A percentile compares a stretch with the other conserved stretches of the same genome.
phyloP scores from a whole-genome alignment of 2,797 vertebrate genomes.

The Nothura maculosa region DNA sequence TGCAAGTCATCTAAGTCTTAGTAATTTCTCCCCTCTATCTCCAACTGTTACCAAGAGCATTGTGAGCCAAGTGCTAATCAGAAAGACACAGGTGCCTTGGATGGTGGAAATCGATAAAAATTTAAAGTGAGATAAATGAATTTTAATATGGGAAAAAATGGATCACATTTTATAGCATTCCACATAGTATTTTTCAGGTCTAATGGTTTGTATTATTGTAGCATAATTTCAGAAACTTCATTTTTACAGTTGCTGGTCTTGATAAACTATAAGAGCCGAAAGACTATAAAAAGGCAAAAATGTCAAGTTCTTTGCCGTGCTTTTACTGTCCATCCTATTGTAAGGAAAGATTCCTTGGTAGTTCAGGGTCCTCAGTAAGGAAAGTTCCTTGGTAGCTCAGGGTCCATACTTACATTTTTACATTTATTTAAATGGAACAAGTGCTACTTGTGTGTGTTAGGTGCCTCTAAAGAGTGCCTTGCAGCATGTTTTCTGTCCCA shows the following conservation, averaged over 20 bases:
- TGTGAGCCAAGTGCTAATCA: too few species aligned
- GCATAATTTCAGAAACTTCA: neutral
- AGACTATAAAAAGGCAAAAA: neutral
- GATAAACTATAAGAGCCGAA: neutral
- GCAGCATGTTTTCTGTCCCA: neutral
- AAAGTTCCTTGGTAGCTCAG: neutral
- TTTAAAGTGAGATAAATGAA: neutral
- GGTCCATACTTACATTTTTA: neutral
- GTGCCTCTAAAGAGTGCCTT: neutral
- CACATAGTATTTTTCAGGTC: neutral
- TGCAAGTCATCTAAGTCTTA: neutral
- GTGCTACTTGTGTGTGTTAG: neutral
- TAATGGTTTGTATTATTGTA: neutral
- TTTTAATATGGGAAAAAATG: neutral
- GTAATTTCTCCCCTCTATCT: neutral
- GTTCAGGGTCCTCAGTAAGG: too few species aligned
- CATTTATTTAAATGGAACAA: neutral
- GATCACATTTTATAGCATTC: too few species aligned
- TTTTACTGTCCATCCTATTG: neutral
- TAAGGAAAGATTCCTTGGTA: neutral
- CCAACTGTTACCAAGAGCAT: neutral
- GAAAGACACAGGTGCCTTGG: neutral
- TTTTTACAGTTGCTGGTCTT: neutral
- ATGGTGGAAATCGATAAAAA: too few species aligned
- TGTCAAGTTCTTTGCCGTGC: neutral